phyloP scores from a whole-genome alignment of 2,797 vertebrate genomes.

The Fringilla coelebs region DNA sequence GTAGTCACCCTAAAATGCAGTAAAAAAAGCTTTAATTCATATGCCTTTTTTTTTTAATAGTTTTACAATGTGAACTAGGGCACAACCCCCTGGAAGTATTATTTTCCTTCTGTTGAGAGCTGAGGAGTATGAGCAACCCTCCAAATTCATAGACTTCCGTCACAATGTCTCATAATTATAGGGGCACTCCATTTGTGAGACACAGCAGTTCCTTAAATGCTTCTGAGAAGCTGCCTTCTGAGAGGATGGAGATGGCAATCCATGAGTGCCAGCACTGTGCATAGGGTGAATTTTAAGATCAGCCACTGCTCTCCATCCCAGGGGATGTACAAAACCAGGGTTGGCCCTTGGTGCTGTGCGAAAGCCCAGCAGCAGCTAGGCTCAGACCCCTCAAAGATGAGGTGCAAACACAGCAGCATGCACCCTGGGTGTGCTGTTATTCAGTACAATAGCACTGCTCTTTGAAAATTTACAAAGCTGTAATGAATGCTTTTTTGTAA shows the following conservation, averaged over 20 bases:
- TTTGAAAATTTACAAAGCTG: not conserved
- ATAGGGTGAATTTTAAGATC: not conserved
- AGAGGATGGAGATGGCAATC: not conserved
- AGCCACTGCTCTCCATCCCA: fast-evolving
- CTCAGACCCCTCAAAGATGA: not conserved
- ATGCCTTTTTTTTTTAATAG: fast-evolving
- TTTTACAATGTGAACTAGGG: not conserved
- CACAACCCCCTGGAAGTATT: not conserved
- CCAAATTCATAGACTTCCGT: not conserved
- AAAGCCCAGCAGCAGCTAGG: not conserved
- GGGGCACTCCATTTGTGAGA: fast-evolving
- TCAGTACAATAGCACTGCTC: not conserved
- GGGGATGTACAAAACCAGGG: not conserved
- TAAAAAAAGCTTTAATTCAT: not conserved
- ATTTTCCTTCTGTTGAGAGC: not conserved
- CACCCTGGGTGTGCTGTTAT: fast-evolving
- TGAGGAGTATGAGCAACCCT: not conserved
- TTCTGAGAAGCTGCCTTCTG: not conserved
- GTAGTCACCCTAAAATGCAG: not conserved
- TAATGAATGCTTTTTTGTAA: not conserved
- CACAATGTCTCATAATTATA: not conserved
- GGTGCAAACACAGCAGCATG: not conserved
- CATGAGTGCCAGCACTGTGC: fast-evolving
- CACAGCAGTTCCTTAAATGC: not conserved
- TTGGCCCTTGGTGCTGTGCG: not conserved